Evolutionary conservation across 1,140 invertebrate species (phyloP), one percentile per base, ranked within the genome.

Genomic region (Neotoxoptera formosana): DNA sequence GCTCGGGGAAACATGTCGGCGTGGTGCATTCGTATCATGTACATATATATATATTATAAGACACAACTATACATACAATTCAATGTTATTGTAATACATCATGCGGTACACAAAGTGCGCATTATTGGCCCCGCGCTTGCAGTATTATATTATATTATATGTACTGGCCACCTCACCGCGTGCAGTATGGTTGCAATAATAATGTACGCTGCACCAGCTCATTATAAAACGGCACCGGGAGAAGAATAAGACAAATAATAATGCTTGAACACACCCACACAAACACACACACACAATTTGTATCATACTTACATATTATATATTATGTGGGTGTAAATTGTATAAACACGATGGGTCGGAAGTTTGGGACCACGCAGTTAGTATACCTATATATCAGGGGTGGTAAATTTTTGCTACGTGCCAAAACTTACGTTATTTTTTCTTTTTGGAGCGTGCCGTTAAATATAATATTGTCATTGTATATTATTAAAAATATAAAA

Each of bases 1-100:
- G 41, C 36, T 45, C 41, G 9, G 36, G 36, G 9, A 86, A 86
- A 86, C 36, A 86, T 45, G 36, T 86, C 23, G 14, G 30, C 25
- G 56, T 23, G 81, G 36, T 86, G 36, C 41, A 86, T 86, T 86
- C 41, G 45, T 30, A n/a, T 47, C n/a, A 76, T 76, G 17, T 21
- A 30, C 45, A 45, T 45, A 30, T 45, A 30, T 45, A 86, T 14
- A 41, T 84, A 41, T 83, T 41, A 83, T 83, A 83, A 67, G 1
- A 76, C 60, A 76, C 60, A 76, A n/a, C 60, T 53, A 53, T 20
- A 60, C n/a, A 25, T 14, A 76, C 30, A 76, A 76, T 6, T 76
- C 60, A 76, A 76, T 76, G 60, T 76, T 76, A 76, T 76, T 76
- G 60, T 76, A n/a, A 20, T 76, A 76, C n/a, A 76, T 76, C 60